Base-by-base conservation (phyloP, 2,797 vertebrate species). In the Malurus splendens region DNA sequence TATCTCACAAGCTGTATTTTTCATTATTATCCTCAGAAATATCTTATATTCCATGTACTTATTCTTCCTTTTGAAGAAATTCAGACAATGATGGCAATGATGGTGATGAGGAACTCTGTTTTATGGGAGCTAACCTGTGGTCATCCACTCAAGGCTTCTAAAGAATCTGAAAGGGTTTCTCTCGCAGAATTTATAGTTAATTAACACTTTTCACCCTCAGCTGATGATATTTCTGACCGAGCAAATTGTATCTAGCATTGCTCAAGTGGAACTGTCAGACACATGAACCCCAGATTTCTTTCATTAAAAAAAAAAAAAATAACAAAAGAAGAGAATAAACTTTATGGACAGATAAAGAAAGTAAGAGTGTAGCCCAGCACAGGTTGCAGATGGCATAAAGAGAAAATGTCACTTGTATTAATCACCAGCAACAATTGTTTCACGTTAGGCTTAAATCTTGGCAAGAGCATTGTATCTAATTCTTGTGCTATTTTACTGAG, bases 1-100 rank as follows among this genome's bases (percentile, higher is more conserved):
- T 81, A 24, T 88, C 66, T 77, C 81, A 70, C 39, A 91, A 89
- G 59, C 52, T 64, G 70, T 23, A 74, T 68, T 90, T 85, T 86
- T 92, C 87, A 66, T 94, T 89, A 82, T 89, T 90, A 73, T 84
- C 50, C 23, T 77, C 44, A 86, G 68, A 93, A 86, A 87, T 83
- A 70, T 76, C 80, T 89, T 87, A 32, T 78, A 59, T 73, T 82
- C 54, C 33, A 62, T n/a, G 65, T 27, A 12, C 15, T 45, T 80
- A 82, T 90, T 91, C 80, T 89, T 94, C 15, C 32, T 61, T 68
- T 80, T 83, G 74, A 86, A 86, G 56, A 87, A 76, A 90, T 86
- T 87, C 68, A 86, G 62, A 91, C 62, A 74, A 81, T 80, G 51
- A 45, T 18, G 5, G 27, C 2, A 1, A 59, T 61, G 87, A 70